These are phyloP conservation scores for Siniperca chuatsi DNA, from an alignment of 2,113 vertebrate genomes.

Conservation along the genomic window DNA sequence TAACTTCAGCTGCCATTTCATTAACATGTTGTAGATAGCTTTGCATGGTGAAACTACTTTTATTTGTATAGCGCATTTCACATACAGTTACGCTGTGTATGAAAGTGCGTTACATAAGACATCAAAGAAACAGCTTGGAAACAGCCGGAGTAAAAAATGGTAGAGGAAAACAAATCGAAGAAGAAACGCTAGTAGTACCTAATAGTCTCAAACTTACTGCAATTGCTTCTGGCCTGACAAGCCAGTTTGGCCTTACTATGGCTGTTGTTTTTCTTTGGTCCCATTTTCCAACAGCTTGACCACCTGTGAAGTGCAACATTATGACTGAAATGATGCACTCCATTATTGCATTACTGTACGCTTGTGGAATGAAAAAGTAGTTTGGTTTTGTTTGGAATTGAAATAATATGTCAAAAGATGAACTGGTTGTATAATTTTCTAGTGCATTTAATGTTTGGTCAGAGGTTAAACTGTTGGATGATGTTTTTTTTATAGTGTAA, in stretches of 20 bases:
- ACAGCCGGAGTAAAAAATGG: conserved; percentile 8
- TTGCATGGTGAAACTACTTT: conserved; percentile 18
- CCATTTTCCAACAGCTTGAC: conserved; percentile 16
- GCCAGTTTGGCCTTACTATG: conserved; percentile 5
- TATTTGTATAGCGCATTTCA: conserved; percentile 21
- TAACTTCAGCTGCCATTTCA: conserved; percentile 20
- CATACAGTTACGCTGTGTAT: conserved; percentile 13
- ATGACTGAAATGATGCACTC: conserved; percentile 21
- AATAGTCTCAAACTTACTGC: background rate
- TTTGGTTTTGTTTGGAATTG: conserved; percentile 41
- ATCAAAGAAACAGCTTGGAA: background rate
- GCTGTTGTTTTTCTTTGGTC: background rate
- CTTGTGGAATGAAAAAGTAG: conserved; percentile 26
- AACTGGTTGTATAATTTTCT: conserved; percentile 40
- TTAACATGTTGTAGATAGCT: conserved; percentile 20
- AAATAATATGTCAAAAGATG: conserved; percentile 24
- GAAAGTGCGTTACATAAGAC: conserved; percentile 10
- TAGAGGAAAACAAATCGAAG: conserved; percentile 1
- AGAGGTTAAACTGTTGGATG: conserved; percentile 41
- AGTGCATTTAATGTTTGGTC: conserved; percentile 42
- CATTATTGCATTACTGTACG: conserved; percentile 30
- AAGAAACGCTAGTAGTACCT: background rate
- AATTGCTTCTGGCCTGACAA: conserved; percentile 12
- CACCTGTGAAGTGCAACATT: conserved; percentile 33
- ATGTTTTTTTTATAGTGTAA: conserved; percentile 57